Percentiles rank a stretch among this genome's conserved stretches.
These are phyloP conservation scores for Lerema accius DNA, from an alignment of 1,140 invertebrate genomes.

Conservation along the genomic window DNA sequence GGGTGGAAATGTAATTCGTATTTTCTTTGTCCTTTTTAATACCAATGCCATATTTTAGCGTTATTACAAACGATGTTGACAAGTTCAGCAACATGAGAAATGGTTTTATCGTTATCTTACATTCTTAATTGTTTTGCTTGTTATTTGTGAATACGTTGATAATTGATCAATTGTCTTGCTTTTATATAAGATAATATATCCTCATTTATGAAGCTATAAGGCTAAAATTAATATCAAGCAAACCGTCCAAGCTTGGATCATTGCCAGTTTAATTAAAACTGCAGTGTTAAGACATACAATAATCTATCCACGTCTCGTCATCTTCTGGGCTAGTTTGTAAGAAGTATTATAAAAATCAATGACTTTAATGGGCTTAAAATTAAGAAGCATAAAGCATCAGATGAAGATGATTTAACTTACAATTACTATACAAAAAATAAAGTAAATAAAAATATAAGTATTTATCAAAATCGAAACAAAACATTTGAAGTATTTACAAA, in stretches of 20 bases:
- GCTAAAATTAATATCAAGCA: constrained; percentile 22
- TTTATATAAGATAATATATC: no score
- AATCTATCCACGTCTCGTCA: constrained; percentile 14
- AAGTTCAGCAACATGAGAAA: no score
- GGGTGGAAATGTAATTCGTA: neutral
- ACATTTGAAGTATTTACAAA: neutral
- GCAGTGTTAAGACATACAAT: constrained; percentile 2
- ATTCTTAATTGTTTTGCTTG: no score
- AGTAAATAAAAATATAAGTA: neutral
- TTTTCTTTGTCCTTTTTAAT: neutral
- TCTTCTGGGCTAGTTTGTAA: neutral
- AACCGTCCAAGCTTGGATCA: constrained; percentile 4
- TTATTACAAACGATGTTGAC: no score
- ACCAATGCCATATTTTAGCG: no score
- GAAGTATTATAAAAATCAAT: neutral
- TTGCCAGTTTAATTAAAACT: constrained; percentile 25
- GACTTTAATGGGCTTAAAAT: neutral
- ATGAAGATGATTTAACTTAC: neutral
- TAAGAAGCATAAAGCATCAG: neutral
- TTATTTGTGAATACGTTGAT: no score
- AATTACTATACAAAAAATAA: neutral
- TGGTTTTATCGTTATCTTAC: no score
- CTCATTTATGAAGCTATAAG: neutral
- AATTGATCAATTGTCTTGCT: no score
- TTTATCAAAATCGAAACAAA: neutral